Base-by-base conservation (phyloP, 2,113 vertebrate genomes). In the Aspidoscelis tigris region DNA sequence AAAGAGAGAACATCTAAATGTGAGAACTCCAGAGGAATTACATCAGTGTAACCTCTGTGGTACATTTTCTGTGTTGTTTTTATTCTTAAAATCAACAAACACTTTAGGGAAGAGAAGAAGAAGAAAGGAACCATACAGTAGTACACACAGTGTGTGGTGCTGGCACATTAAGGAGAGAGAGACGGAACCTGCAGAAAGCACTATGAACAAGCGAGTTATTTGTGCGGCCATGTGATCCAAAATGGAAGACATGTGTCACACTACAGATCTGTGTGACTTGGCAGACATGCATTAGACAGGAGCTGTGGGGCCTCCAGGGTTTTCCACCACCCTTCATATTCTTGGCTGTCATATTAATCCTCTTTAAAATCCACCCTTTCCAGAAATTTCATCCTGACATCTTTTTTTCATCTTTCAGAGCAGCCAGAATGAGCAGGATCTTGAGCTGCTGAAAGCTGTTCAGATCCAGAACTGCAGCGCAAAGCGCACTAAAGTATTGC, bases 391-490 rank as follows among this genome's bases (percentile, higher is more conserved):
- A 92, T 90, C 86, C 81, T 69, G 76, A 66, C 86, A 55, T 72
- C 88, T 44, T 88, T 89, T 88, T 84, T 78, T 69, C 83, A 82
- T 89, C 86, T 84, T 80, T 58, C 0, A 0, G 82, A 87, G 84
- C 89, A 94, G 92, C 90, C 92, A 87, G 84, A 80, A 84, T 87
- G 61, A 79, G 58, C 71, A 66, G 76, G 76, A 80, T 92, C 88
- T 78, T 80, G 88, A 0, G 10, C 90, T 88, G 87, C 89, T 93
- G 92, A 93, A 90, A 94, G 84, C 83, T 41, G 33, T 93, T 88
- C 90, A 72, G 89, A 86, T 92, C 81, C 73, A 64, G 88, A 73
- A 87, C 69, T 16, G 21, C 73, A 64, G 77, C 71, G 77, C 83
- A 82, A 84, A 75, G 87, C 82, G 41, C 58, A 76, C 81, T 79